phyloP scores from a whole-genome alignment of 1,140 invertebrate genomes.

The Drosophila punjabiensis region DNA sequence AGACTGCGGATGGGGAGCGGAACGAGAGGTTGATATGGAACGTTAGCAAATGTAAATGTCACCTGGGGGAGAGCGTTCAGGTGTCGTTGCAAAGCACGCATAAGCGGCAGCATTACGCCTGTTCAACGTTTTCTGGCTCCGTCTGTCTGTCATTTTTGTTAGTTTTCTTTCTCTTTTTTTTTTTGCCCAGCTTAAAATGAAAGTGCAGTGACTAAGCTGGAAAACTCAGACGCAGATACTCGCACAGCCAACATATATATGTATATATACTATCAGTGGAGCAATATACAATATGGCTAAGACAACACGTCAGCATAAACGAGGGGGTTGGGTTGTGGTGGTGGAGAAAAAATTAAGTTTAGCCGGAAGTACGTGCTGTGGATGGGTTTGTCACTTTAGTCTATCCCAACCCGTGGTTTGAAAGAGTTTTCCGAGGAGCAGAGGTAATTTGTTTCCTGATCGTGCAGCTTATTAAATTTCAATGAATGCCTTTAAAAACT shows the following conservation, averaged over 20 bases:
- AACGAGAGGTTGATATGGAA: constrained; percentile 39
- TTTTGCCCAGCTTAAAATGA: constrained; percentile 66
- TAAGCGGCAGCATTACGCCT: constrained; percentile 75
- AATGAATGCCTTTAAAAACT: background rate
- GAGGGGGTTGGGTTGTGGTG: background rate
- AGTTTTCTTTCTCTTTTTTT: constrained; percentile 6
- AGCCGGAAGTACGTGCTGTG: constrained; percentile 63
- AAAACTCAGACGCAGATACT: constrained; percentile 54
- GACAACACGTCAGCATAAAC: constrained; percentile 62
- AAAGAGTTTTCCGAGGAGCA: background rate
- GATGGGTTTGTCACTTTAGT: constrained; percentile 39
- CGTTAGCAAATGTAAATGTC: constrained; percentile 69
- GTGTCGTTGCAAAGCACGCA: constrained; percentile 75
- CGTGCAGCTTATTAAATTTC: background rate
- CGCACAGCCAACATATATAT: constrained; percentile 14
- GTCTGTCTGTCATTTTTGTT: constrained; percentile 14
- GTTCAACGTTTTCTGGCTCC: constrained; percentile 54
- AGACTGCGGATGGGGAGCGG: constrained; percentile 87
- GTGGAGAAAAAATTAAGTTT: constrained; percentile 52
- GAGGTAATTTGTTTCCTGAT: background rate
- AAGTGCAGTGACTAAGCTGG: constrained; percentile 80
- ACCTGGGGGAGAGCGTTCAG: constrained; percentile 45
- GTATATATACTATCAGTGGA: constrained; percentile 15
- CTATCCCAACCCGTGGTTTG: background rate
- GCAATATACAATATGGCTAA: constrained; percentile 59